These are phyloP conservation scores for Eurosta solidaginis DNA, from an alignment of 1,140 invertebrate species.

Conservation along the genomic window DNA sequence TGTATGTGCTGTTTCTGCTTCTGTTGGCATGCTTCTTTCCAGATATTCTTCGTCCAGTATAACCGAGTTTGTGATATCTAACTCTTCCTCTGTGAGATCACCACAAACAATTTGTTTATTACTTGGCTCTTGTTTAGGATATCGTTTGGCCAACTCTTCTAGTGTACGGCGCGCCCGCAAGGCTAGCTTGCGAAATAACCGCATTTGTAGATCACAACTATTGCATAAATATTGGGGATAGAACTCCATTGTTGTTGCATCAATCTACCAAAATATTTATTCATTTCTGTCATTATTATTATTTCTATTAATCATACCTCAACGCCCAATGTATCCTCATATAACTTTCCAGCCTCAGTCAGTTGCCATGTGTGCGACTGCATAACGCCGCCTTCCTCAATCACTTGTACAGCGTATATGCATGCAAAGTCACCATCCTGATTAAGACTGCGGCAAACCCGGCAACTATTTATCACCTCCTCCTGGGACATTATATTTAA, in stretches of 20 bases:
- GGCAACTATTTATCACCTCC: constrained; percentile 32
- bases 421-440: constrained; percentile 32
- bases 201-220: constrained; percentile 36
- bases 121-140: background rate
- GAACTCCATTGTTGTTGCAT: background rate
- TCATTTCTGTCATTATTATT: background rate
- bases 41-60: background rate
- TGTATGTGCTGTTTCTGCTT: background rate
- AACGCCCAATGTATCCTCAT: constrained; percentile 27
- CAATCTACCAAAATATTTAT: constrained; percentile 2
- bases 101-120: background rate
- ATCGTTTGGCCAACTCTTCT: constrained; percentile 9
- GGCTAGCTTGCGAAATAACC: constrained; percentile 26
- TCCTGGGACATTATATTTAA: background rate
- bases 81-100: background rate
- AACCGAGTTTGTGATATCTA: background rate
- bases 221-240: constrained; percentile 34
- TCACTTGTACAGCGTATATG: constrained; percentile 12
- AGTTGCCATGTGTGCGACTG: constrained; percentile 7
- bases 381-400: background rate
- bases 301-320: background rate
- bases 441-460: constrained; percentile 31
- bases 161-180: background rate
- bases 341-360: constrained; percentile 9
- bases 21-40: background rate